A percentile compares a stretch with the other conserved stretches of the same genome.
phyloP scores from a whole-genome alignment of 2,113 vertebrate species.

The Gobius niger region DNA sequence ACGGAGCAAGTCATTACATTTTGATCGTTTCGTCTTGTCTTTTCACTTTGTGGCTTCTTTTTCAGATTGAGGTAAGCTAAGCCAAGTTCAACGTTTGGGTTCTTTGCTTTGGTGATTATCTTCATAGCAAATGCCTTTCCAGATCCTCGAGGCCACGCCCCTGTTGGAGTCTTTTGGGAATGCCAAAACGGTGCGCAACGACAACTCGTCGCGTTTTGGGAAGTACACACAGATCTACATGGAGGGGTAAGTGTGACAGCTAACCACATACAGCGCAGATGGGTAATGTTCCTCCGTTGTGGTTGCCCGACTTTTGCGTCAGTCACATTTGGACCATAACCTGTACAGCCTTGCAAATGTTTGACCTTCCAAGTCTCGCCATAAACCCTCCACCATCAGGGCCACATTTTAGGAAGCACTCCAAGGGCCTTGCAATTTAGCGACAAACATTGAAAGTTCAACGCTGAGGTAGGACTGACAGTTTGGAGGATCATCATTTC shows the following conservation, averaged over 20 bases:
- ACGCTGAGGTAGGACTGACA: too few species aligned
- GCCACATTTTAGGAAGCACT: too few species aligned
- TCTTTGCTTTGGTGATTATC: neutral
- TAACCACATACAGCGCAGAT: neutral
- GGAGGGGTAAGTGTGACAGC: constrained; percentile 85
- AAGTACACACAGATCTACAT: constrained; percentile 95
- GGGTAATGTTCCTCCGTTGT: too few species aligned
- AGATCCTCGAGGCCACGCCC: constrained; percentile 96
- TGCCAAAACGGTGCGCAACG: constrained; percentile 96
- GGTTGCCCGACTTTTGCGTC: too few species aligned
- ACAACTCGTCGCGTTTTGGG: constrained; percentile 98
- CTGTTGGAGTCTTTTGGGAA: constrained; percentile 97
- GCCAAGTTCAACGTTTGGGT: neutral
- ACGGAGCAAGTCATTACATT: neutral
- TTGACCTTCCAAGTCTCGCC: too few species aligned
- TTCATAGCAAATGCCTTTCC: constrained; percentile 23
- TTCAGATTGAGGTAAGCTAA: constrained; percentile 86
- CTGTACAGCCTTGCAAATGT: too few species aligned
- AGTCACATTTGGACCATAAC: too few species aligned
- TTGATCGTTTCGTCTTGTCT: neutral
- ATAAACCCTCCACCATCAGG: too few species aligned
- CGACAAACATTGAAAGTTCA: too few species aligned
- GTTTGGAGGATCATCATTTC: too few species aligned
- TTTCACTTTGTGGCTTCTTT: constrained; percentile 2
- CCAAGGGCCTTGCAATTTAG: too few species aligned